Evolutionary conservation across 1,140 invertebrate species (phyloP), one percentile per base, ranked within the genome.

Genomic region (Bombus balteatus): DNA sequence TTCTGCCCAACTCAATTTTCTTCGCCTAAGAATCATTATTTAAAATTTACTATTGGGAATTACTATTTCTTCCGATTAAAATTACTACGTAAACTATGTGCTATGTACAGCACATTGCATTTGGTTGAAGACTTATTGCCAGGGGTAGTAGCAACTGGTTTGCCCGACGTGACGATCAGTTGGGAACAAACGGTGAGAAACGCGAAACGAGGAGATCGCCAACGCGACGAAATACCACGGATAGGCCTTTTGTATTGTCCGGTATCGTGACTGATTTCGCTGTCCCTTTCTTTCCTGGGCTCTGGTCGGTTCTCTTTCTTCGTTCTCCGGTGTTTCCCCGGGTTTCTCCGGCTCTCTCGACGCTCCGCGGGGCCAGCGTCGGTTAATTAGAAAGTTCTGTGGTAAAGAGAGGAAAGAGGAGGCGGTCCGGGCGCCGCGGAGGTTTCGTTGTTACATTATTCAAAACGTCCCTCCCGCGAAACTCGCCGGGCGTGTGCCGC

Each of bases 361-460:
- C 65, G 65, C 6, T 9, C 25, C 39, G n/a, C 59, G 65, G 34
- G 72, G 62, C 57, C 34, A 66, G 90, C 87, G 84, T 84, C 90
- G 93, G 93, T 95, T 95, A 95, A 95, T 95, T 95, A 95, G 94
- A 94, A 95, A 95, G 93, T 95, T 93, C 85, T 88, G 90, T 91
- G 83, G 89, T 87, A 85, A 92, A 87, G 87, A 85, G 86, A 87
- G 85, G 76, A 86, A 85, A 74, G 86, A 68, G 89, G 47, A 34
- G 68, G 32, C 10, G 73, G 71, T 9, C 47, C 47, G n/a, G 13
- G 25, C 53, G 65, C 28, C 28, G 72, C 12, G 76, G 43, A n/a
- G 93, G 41, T 88, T 53, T 82, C 87, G 91, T 95, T 93, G 94
- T 95, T 95, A 94, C 93, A 95, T 95, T 95, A 95, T 95, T 94